Evolutionary conservation across 92 coral and sea anemone genomes (phyloP), one percentile per base, ranked within the genome.

Genomic region (Isaurus tuberculatus): DNA sequence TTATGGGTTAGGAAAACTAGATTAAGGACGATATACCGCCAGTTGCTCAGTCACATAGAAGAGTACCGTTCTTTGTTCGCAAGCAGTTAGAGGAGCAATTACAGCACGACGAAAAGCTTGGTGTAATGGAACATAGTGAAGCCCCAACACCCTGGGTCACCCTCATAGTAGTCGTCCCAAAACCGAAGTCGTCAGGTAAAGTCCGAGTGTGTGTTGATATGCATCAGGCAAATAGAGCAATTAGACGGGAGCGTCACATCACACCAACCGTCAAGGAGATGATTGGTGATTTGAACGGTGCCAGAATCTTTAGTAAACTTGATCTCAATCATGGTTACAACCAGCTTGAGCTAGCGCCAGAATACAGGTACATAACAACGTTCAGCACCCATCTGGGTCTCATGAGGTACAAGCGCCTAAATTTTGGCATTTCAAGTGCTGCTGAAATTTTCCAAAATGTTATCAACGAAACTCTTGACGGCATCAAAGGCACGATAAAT

Each of bases 321-420:
- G 92, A 92, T 49, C n/a, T n/a, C n/a, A n/a, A n/a, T n/a, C n/a
- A n/a, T n/a, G n/a, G n/a, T n/a, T n/a, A n/a, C n/a, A n/a, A 87
- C 65, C 91, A 90, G 86, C 81, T 90, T 19, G 90, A 90, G 51
- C 29, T 87, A 40, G 92, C 91, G 14, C 87, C 87, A 2, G 91
- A 92, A 7, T 92, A 89, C 16, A 48, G 88, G 20, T 88, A 86
- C 84, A 89, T 89, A 60, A 88, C 92, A 4, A 91, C 88, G 8
- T 72, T 86, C 29, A 63, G 84, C 4, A 78, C 70, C 19, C 81
- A 79, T 58, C 70, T 63, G 49, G 81, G 83, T 58, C 33, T 77
- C 44, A 89, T 42, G 79, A 80, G 22, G 60, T 85, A 19, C 79
- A 73, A 73, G 37, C 26, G 42, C 3, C 79, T 71, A 48, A 91